These are phyloP conservation scores for Prochilodus magdalenae DNA, from an alignment of 2,113 vertebrate genomes.

Conservation along the genomic window DNA sequence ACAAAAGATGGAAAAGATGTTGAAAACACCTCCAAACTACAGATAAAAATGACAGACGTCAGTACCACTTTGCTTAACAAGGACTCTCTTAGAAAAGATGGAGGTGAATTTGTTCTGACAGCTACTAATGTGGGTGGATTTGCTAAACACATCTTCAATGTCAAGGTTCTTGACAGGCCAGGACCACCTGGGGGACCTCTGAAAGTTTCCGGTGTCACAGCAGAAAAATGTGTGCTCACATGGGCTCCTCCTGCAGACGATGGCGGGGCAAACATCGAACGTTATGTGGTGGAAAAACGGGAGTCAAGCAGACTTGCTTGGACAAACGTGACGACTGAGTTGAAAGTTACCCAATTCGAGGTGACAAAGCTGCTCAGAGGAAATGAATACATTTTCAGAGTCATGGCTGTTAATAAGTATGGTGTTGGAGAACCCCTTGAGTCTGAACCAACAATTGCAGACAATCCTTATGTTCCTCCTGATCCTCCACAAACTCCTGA, in stretches of 20 bases:
- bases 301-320: constrained; percentile 97
- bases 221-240: constrained; percentile 90
- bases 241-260: constrained; percentile 93
- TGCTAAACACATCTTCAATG: constrained; percentile 94
- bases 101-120: constrained; percentile 91
- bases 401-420: constrained; percentile 98
- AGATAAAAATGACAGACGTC: constrained; percentile 90
- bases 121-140: constrained; percentile 95
- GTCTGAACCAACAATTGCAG: constrained; percentile 88
- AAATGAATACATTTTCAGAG: constrained; percentile 97
- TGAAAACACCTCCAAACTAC: constrained; percentile 89
- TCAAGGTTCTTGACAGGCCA: constrained; percentile 96
- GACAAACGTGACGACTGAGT: constrained; percentile 88
- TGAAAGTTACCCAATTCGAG: constrained; percentile 86
- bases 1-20: constrained; percentile 95
- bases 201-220: constrained; percentile 85
- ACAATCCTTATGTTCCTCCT: constrained; percentile 89
- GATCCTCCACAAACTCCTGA: constrained; percentile 91
- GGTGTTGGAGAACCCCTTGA: constrained; percentile 92
- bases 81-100: constrained; percentile 90
- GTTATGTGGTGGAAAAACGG: constrained; percentile 94
- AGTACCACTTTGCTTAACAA: constrained; percentile 88
- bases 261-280: constrained; percentile 92
- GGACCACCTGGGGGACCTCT: constrained; percentile 93
- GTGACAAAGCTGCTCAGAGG: constrained; percentile 94